Percentiles rank a stretch among this genome's conserved stretches.
phyloP scores from a whole-genome alignment of 2,888 invertebrate species.

The Tribolium freemani region DNA sequence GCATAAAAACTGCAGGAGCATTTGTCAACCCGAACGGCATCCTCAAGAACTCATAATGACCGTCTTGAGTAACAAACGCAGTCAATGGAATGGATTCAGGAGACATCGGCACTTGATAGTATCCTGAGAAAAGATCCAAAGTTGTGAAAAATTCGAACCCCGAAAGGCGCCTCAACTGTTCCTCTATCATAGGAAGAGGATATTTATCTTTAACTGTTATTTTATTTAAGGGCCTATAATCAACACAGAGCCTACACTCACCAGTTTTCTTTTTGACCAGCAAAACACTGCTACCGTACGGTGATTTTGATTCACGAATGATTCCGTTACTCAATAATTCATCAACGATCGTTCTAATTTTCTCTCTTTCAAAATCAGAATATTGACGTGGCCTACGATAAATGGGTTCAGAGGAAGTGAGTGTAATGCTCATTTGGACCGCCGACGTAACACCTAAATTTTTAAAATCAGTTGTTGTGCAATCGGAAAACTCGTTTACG shows the following conservation, averaged over 20 bases:
- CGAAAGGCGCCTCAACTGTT: no score
- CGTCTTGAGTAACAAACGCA: background rate
- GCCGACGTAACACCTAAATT: no score
- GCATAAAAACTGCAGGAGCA: background rate
- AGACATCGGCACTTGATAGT: background rate
- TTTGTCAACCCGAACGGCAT: background rate
- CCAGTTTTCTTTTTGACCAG: no score
- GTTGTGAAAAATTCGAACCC: no score
- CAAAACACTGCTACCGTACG: background rate
- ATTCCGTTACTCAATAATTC: background rate
- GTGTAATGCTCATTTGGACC: no score
- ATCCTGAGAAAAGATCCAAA: background rate
- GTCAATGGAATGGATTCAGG: background rate
- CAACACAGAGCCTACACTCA: no score
- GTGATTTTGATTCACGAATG: conserved; percentile 9
- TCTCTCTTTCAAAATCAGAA: background rate
- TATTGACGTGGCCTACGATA: background rate
- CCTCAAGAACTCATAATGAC: background rate
- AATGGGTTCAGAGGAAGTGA: no score
- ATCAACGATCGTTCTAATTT: background rate
- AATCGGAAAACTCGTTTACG: background rate
- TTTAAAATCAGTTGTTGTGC: background rate
- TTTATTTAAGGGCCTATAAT: no score
- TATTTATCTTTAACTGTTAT: no score
- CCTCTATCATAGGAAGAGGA: no score